Evolutionary conservation across 2,888 invertebrate genomes (phyloP).

Genomic region (Acleris sparsana): DNA sequence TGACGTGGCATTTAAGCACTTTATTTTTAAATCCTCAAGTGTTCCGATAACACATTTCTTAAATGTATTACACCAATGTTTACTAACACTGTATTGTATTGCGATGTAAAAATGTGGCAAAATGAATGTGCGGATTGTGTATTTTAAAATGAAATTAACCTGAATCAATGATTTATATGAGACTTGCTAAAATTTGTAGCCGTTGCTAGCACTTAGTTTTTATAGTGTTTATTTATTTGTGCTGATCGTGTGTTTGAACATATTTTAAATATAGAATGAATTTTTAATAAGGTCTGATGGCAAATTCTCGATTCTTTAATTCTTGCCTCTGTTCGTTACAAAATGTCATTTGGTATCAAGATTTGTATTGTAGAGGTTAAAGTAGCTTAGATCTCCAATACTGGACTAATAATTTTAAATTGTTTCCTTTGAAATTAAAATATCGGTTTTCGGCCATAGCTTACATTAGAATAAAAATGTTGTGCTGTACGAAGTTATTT

Average conservation of each 20-base stretch:
- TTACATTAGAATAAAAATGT: conserved; percentile 51
- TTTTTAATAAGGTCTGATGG: conserved; percentile 35
- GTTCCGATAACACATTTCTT: background rate
- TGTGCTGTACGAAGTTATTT: conserved; percentile 62
- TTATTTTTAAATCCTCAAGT: background rate
- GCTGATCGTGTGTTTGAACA: conserved; percentile 66
- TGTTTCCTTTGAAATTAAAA: background rate
- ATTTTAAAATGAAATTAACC: conserved; percentile 7
- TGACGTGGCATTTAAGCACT: background rate
- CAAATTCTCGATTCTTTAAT: conserved; percentile 15
- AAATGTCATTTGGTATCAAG: background rate
- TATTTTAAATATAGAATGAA: conserved; percentile 41
- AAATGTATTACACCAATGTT: background rate
- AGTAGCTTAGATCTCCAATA: background rate
- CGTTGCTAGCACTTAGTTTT: conserved; percentile 31
- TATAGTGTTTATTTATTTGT: conserved; percentile 65
- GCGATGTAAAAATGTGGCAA: background rate
- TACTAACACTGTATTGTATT: background rate
- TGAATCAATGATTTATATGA: conserved; percentile 16
- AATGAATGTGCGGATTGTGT: conserved; percentile 2
- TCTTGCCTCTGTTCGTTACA: background rate
- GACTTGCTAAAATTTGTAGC: conserved; percentile 20
- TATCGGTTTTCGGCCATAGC: conserved; percentile 22
- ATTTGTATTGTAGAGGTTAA: background rate
- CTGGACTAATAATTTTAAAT: no score